phyloP scores from a whole-genome alignment of 2,888 invertebrate genomes.

The Drosophila infuscata region DNA sequence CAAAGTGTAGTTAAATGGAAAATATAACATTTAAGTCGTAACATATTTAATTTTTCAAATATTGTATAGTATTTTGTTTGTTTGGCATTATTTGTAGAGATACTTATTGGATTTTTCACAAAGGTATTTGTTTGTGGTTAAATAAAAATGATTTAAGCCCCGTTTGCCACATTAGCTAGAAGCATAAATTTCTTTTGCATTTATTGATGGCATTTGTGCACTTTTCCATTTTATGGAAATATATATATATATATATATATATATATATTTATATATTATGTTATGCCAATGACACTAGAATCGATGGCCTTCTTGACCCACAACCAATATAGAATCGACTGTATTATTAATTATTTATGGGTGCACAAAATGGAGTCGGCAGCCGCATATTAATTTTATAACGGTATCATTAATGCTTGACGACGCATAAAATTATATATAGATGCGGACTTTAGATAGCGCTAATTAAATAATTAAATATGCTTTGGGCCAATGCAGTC shows the following conservation, averaged over 20 bases:
- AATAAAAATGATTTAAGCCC: background rate
- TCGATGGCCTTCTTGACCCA: conserved; percentile 16
- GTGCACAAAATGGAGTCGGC: conserved; percentile 28
- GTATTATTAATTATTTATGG: conserved; percentile 43
- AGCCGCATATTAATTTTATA: conserved; percentile 71
- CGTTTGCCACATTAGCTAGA: background rate
- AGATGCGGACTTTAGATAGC: conserved; percentile 75
- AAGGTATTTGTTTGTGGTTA: no score
- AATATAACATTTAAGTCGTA: background rate
- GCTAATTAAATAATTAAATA: conserved; percentile 82
- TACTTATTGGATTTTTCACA: background rate
- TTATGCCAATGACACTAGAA: conserved; percentile 4
- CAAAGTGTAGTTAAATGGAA: no score
- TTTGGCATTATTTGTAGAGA: no score
- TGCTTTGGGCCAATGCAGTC: conserved; percentile 66
- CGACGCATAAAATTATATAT: conserved; percentile 81
- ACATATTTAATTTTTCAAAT: background rate
- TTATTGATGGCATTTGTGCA: background rate
- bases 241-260: no score
- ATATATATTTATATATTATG: no score
- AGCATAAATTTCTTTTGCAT: background rate
- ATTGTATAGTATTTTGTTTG: background rate
- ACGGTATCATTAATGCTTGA: conserved; percentile 70
- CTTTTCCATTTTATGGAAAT: background rate
- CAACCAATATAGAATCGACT: background rate